Conservation (phyloP, 2,113 vertebrate species). For the Pelvicachromis taeniatus region DNA sequence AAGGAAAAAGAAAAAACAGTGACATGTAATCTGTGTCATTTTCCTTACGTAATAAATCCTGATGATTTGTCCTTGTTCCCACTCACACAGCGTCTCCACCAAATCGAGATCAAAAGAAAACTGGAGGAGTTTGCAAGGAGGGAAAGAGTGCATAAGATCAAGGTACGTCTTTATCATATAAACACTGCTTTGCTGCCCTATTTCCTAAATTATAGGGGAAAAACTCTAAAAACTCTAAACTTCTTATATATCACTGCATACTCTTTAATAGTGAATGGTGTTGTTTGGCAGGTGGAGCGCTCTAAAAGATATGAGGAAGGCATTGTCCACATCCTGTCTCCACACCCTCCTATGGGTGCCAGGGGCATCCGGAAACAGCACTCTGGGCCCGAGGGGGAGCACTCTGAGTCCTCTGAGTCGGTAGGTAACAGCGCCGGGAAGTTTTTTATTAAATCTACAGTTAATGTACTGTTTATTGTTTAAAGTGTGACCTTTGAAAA, state of each 20-base stretch:
- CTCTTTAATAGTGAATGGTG: not conserved
- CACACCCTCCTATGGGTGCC: conserved; percentile 75
- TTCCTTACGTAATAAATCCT: not conserved
- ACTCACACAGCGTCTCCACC: conserved; percentile 75
- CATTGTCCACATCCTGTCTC: conserved; percentile 58
- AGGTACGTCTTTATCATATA: conserved; percentile 72
- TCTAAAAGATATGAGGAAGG: conserved; percentile 68
- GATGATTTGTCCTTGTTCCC: not conserved
- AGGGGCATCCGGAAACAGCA: conserved; percentile 44
- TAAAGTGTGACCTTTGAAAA: not conserved
- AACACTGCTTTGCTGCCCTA: not conserved
- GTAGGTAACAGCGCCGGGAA: conserved; percentile 68
- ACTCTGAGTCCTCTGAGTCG: conserved; percentile 61
- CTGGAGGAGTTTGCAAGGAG: conserved; percentile 75
- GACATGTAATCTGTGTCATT: not conserved
- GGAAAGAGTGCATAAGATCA: conserved; percentile 73
- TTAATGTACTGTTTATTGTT: not conserved
- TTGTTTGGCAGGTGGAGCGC: conserved; percentile 70
- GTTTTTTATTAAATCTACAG: not conserved
- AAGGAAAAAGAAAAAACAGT: not conserved
- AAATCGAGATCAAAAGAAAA: conserved; percentile 78
- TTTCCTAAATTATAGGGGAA: not conserved
- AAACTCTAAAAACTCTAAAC: not conserved
- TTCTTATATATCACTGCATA: not conserved
- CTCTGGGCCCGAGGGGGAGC: conserved; percentile 59